phyloP scores from a whole-genome alignment of 2,797 vertebrate species.

The Meriones psammophilus region DNA sequence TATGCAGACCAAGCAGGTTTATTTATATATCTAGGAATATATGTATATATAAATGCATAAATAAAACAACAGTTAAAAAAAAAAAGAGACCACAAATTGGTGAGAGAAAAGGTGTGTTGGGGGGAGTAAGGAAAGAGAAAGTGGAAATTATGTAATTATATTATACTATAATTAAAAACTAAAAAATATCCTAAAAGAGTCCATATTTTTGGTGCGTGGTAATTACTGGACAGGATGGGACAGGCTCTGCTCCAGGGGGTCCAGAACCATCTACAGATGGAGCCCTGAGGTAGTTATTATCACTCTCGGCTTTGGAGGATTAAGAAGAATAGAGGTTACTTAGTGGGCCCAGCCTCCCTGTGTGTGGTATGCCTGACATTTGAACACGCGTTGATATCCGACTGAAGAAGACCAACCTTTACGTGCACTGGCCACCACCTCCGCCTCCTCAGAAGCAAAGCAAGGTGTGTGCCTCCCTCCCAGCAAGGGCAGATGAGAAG shows the following conservation, averaged over 20 bases:
- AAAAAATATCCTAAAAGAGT: not conserved
- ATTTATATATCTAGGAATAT: not conserved
- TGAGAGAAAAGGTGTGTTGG: not conserved
- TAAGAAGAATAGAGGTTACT: not conserved
- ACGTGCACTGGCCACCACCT: not conserved
- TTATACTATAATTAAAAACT: not conserved
- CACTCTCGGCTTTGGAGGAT: not conserved
- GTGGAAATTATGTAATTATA: not conserved
- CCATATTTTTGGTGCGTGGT: not conserved
- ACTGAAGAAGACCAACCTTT: too few relatives aligned
- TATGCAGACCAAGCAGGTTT: not conserved
- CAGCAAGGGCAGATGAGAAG: not conserved
- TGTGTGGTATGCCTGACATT: not conserved
- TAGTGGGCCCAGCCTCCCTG: not conserved
- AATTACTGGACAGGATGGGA: not conserved
- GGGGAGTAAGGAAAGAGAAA: not conserved
- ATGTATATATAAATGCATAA: not conserved
- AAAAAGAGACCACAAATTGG: not conserved
- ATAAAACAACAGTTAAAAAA: not conserved
- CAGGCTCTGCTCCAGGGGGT: not conserved
- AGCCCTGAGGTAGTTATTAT: not conserved
- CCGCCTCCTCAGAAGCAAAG: not conserved
- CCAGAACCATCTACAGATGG: too few relatives aligned
- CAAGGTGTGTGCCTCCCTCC: too few relatives aligned
- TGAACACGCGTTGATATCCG: not conserved